These are phyloP conservation scores for Hepsetus odoe DNA, from an alignment of 2,113 vertebrate genomes.

Conservation along the genomic window DNA sequence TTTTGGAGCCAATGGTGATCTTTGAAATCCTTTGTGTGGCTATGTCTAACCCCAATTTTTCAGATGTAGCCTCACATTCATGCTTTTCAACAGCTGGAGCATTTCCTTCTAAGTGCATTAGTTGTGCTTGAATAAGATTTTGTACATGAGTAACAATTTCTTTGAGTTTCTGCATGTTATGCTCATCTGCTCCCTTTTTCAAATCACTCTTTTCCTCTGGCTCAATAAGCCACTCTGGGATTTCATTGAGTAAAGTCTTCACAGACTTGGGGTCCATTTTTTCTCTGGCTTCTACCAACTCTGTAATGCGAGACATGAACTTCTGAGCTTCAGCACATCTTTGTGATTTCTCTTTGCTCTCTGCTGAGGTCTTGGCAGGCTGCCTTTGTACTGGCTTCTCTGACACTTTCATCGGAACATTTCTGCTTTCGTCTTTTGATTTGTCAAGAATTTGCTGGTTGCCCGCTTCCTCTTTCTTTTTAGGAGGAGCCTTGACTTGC, in stretches of 20 bases:
- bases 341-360: slow-evolving; percentile 70
- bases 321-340: slow-evolving; percentile 76
- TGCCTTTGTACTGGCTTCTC: slow-evolving; percentile 59
- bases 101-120: slow-evolving; percentile 68
- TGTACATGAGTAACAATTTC: slow-evolving; percentile 74
- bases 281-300: slow-evolving; percentile 73
- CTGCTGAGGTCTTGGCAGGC: slow-evolving; percentile 62
- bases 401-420: slow-evolving; percentile 63
- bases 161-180: slow-evolving; percentile 68
- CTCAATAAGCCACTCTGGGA: slow-evolving; percentile 75
- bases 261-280: slow-evolving; percentile 70
- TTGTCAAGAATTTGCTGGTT: slow-evolving; percentile 61
- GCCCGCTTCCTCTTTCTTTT: slow-evolving; percentile 61
- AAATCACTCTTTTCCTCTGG: slow-evolving; percentile 73
- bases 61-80: slow-evolving; percentile 68
- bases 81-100: slow-evolving; percentile 72
- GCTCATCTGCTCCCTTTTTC: slow-evolving; percentile 60
- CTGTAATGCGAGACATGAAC: slow-evolving; percentile 76
- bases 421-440: slow-evolving; percentile 55
- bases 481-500: slow-evolving; percentile 60
- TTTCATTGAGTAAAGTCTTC: slow-evolving; percentile 72
- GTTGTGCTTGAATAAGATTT: slow-evolving; percentile 67
- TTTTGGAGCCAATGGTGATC: slow-evolving; percentile 70
- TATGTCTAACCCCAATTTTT: slow-evolving; percentile 59
- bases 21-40: slow-evolving; percentile 69